Conservation (phyloP, 2,888 invertebrate species). For the Syritta pipiens region DNA sequence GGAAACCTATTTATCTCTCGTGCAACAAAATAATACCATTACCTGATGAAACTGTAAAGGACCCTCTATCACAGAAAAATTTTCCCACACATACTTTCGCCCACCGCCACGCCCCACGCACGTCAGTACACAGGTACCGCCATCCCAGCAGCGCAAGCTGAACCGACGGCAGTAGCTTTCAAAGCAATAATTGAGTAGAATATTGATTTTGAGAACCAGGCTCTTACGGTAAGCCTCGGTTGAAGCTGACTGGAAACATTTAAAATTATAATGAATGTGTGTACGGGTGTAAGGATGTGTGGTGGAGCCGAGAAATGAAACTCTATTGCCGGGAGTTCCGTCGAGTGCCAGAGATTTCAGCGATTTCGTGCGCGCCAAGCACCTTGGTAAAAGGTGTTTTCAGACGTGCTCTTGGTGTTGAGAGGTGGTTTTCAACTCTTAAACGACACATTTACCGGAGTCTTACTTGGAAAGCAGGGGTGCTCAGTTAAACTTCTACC, state of each 20-base stretch:
- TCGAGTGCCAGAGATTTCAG: too few species aligned
- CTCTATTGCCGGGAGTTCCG: too few species aligned
- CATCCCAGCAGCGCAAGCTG: neutral
- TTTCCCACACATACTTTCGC: neutral
- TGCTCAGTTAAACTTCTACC: too few species aligned
- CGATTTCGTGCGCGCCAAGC: too few species aligned
- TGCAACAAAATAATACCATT: slow-evolving; percentile 6
- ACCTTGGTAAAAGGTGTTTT: too few species aligned
- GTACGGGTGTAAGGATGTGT: neutral
- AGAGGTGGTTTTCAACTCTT: too few species aligned
- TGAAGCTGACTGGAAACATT: neutral
- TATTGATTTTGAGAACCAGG: slow-evolving; percentile 3
- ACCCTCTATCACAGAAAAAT: neutral
- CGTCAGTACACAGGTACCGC: neutral
- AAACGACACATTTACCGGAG: too few species aligned
- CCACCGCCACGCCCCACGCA: neutral
- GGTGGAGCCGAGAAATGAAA: too few species aligned
- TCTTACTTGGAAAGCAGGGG: too few species aligned
- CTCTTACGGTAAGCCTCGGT: neutral
- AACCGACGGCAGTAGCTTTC: neutral
- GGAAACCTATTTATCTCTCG: neutral
- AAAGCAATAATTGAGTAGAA: neutral
- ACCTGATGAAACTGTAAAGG: slow-evolving; percentile 10
- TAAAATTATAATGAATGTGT: slow-evolving; percentile 2
- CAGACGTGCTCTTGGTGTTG: too few species aligned